Base-by-base conservation (phyloP, 2,113 vertebrate species). In the Sialia sialis region DNA sequence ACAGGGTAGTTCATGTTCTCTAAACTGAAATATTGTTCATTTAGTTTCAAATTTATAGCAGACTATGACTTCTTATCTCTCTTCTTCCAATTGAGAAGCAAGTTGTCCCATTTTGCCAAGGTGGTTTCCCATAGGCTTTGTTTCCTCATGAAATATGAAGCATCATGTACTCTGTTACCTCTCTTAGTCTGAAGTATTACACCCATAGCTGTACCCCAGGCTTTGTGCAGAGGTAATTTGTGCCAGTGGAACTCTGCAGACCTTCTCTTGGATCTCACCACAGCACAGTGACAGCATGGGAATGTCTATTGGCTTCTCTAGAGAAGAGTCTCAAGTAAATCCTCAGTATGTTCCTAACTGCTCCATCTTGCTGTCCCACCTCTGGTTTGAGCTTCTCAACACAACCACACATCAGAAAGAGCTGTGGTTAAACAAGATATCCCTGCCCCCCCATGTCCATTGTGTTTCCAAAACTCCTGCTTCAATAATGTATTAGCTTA, bases 401-500 rank as follows among this genome's bases (percentile, higher is more conserved):
- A 17, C 3, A 70, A 54, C 36, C 48, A 51, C 16, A 34, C 13
- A 83, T 29, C 70, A 55, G 46, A 43, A 34, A 83, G 44, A 83
- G 25, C 68, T 74, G 63, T 73, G 44, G 18, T 83, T 85, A 89
- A 87, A 90, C 5, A 38, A 54, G 41, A 56, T 66, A 64, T 90
- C 51, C 27, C 63, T 89, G 38, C 15, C 36, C 34, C 20, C 19
- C 34, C 38, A 7, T 86, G 72, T 38, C 64, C 23, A 7, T 44
- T 80, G 38, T 73, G 41, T 93, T 80, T 84, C 94, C 48, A 69
- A 49, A 85, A 29, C 34, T 85, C 70, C 32, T 0, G 0, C n/a
- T 52, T 96, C 72, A 93, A 80, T 90, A 94, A 94, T 90, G 41
- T 74, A 77, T 95, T 88, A 86, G 34, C 59, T 92, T 59, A 51